Base-by-base conservation (phyloP, 2,797 vertebrate species). In the Phrynocephalus guinanensis region DNA sequence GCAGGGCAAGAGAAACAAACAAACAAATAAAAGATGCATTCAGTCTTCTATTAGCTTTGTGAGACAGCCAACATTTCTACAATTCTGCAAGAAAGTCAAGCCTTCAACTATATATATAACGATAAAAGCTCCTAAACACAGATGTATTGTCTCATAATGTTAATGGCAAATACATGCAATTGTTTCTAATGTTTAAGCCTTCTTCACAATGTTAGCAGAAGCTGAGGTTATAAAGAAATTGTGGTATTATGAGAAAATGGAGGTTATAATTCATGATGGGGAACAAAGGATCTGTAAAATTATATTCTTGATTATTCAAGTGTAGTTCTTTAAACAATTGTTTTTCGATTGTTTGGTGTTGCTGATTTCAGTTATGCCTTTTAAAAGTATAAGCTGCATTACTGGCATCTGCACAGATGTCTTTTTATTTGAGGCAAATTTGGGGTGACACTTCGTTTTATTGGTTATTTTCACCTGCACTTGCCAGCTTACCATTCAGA, bases 41-140 rank as follows among this genome's bases (percentile, higher is more conserved):
- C 80, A 87, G 79, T 44, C 93, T 95, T 83, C 86, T 91, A 83
- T 87, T 93, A 90, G 89, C 93, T 93, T 92, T 93, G 89, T 89
- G 71, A 76, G 0, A 0, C 1, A 71, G 68, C 78, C 90, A 88
- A 76, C 48, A 56, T 1, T 70, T 18, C 30, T 82, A 77, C 20
- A 0, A 77, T 90, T 89, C 87, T 92, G 68, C 70, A 89, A 63
- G 67, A 92, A 44, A 87, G 68, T 8, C 87, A 79, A 33, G 0
- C 3, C 88, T 86, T 88, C 87, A 92, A n/a, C 10, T 5, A 13
- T 81, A 44, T 66, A 1, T 3, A 83, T 79, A 91, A 90, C 33
- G 86, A 76, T 81, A 86, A 18, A 1, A 16, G 48, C 2, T 73
- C n/a, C 11, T 56, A 56, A 26, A 71, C 38, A 0, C 3, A 20